Conservation (phyloP, 2,797 vertebrate species). For the Lepilemur septentrionalis region DNA sequence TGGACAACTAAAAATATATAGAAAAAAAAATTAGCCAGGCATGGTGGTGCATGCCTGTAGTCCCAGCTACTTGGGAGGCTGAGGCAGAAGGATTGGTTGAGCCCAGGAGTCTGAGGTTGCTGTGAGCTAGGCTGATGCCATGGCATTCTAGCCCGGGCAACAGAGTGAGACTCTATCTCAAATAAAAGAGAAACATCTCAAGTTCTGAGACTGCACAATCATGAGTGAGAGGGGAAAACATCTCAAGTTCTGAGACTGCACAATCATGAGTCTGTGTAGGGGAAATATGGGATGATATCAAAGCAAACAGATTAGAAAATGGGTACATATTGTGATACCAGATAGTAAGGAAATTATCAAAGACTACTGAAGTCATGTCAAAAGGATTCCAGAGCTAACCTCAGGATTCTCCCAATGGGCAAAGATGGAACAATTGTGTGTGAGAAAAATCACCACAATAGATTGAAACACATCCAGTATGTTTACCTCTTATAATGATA, state of each 20-base stretch:
- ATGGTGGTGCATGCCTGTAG: no score
- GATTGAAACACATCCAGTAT: background rate
- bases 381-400: background rate
- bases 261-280: background rate
- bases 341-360: constrained; percentile 19
- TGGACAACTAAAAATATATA: no score
- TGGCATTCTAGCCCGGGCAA: no score
- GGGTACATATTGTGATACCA: background rate
- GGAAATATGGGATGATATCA: background rate
- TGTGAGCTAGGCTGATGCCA: no score
- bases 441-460: background rate
- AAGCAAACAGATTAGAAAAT: constrained; percentile 25
- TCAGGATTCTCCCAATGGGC: background rate
- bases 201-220: no score
- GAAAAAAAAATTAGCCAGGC: no score
- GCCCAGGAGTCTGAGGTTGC: no score
- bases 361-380: background rate
- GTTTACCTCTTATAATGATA: background rate
- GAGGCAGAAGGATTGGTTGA: no score
- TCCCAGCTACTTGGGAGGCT: no score
- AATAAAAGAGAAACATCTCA: no score
- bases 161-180: no score
- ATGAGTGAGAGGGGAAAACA: background rate
- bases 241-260: background rate
- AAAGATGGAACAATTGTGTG: background rate